Percentiles rank a stretch among this genome's conserved stretches.
These are phyloP conservation scores for Drosophila nr. medialis DNA, from an alignment of 2,888 invertebrate genomes.

Conservation along the genomic window DNA sequence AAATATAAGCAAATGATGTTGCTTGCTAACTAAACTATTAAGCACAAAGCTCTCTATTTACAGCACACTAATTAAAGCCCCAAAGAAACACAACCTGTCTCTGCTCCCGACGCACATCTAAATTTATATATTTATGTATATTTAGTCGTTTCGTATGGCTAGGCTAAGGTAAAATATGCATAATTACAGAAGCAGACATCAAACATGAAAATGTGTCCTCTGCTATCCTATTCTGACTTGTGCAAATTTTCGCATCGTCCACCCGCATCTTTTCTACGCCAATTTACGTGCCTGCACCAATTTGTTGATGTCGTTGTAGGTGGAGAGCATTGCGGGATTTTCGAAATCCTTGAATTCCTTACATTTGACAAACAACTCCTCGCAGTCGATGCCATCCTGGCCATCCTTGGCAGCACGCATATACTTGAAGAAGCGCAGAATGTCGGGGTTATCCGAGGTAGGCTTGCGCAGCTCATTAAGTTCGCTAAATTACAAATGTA, in stretches of 20 bases:
- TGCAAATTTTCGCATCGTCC: conserved; percentile 32
- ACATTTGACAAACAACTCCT: conserved; percentile 89
- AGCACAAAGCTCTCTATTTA: conserved; percentile 69
- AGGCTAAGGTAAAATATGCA: conserved; percentile 76
- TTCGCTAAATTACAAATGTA: conserved; percentile 87
- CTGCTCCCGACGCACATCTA: conserved; percentile 13
- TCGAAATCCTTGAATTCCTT: conserved; percentile 88
- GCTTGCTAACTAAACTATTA: conserved; percentile 66
- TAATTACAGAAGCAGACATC: conserved; percentile 58
- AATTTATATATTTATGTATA: conserved; percentile 25
- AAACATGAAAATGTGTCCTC: conserved; percentile 34
- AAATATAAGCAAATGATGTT: conserved; percentile 49
- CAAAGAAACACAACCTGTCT: conserved; percentile 30
- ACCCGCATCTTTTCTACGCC: conserved; percentile 47
- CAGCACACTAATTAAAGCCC: conserved; percentile 66
- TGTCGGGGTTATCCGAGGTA: conserved; percentile 93
- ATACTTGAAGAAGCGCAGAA: conserved; percentile 94
- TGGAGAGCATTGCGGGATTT: conserved; percentile 93
- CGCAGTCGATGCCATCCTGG: conserved; percentile 92
- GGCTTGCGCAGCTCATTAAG: conserved; percentile 94
- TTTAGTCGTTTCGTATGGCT: conserved; percentile 40
- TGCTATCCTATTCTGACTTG: conserved; percentile 53
- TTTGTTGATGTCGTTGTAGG: conserved; percentile 94
- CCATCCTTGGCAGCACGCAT: conserved; percentile 96
- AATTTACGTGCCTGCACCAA: conserved; percentile 91